Base-by-base conservation (phyloP, 2,797 vertebrate genomes). In the Rousettus madagascariensis region DNA sequence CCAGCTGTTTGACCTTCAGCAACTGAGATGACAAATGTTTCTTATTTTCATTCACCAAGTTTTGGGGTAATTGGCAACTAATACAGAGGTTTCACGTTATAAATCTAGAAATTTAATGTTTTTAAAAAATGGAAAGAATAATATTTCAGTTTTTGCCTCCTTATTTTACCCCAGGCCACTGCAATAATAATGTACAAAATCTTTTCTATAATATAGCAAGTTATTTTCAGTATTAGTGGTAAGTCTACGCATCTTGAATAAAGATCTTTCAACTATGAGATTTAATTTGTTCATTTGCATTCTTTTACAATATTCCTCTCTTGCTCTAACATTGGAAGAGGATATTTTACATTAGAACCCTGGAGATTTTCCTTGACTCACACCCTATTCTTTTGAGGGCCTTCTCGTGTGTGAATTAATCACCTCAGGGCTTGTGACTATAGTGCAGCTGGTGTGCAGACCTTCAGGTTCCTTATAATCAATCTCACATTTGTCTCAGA, bases 281-380 rank as follows among this genome's bases (percentile, higher is more conserved):
- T 59, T 89, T 59, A 68, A 63, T 72, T 88, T 96, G 12, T 65
- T 84, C 33, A 17, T 75, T 80, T 26, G 17, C 63, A 10, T 88
- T 90, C 38, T 71, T 59, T 86, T 38, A 84, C 55, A 66, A 49
- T 15, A 46, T 4, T 43, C 80, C 59, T 65, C 26, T 80, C 65
- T 80, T 80, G 20, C 5, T 86, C 9, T 63, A 91, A 49, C 17
- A 53, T 61, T 93, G 46, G 61, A 88, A 90, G 84, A 88, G 28
- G 74, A 19, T 78, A 4, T 92, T 96, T 96, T 95, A 46, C 68
- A 63, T 93, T 3, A 61, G 12, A n/a, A 84, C n/a, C 36, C 19
- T 86, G 28, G 20, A 88, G 49, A 55, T 51, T 51, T 88, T 53
- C 46, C 33, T 66, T 68, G 13, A 86, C 16, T 85, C 46, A 41